Base-by-base conservation (phyloP, 2,113 vertebrate genomes). In the Microtus ochrogaster region DNA sequence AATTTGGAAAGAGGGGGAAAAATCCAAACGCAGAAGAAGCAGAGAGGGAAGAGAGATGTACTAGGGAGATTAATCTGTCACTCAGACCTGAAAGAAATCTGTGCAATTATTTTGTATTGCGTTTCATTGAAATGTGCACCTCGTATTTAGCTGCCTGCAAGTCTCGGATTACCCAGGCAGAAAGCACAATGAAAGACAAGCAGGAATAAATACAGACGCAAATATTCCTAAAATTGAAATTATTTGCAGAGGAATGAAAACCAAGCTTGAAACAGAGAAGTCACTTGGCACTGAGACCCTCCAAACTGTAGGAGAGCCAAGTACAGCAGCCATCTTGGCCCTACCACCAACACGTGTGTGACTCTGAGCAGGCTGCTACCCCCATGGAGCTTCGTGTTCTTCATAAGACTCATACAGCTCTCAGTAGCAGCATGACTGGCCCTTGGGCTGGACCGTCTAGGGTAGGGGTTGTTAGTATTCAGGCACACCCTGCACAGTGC, bases 41-140 rank as follows among this genome's bases (percentile, higher is more conserved):
- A 17, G 58, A 91, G 78, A 68, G 78, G 33, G 82, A 76, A 19
- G 26, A 84, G 91, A 89, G 39, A 78, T 94, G 95, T 89, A n/a
- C 84, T 28, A 41, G 44, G 58, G 26, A 70, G 74, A 97, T 87
- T 81, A 93, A 81, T 93, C 92, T 65, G 2, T 85, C 36, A 33
- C 96, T 95, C 97, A 87, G 96, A 96, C 73, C 41, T 49, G 11
- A 70, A 77, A 96, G 93, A 96, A 97, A 90, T 61, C 47, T 19
- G 41, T 92, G 97, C 90, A 86, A 81, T 97, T 97, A 96, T 92
- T 97, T 96, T 96, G 78, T 72, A 79, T 91, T 66, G 65, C 82
- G 0, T 94, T 97, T 96, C 96, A 95, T 94, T 97, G 90, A 90
- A 83, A 94, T 72, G 91, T 90, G 26, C 92, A 79, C 8, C 26